Base-by-base conservation (phyloP, 1,140 invertebrate species). In the Magallana ariakensis region DNA sequence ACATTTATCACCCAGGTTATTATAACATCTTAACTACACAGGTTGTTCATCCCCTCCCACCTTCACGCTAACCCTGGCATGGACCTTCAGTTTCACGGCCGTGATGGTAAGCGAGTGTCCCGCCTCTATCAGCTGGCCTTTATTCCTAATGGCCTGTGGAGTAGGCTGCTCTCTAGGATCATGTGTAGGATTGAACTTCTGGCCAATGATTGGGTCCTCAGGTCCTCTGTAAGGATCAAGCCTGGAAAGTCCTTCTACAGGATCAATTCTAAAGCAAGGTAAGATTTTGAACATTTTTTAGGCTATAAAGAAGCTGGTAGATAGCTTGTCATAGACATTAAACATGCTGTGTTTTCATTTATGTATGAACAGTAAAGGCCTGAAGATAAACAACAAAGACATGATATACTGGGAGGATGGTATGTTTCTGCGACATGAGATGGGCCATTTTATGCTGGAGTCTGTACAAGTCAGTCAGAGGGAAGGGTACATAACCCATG, bases 91-190 rank as follows among this genome's bases (percentile, higher is more conserved):
- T 85, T 60, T 13, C 60, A 81, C 2, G 75, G 86, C 15, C 33
- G 66, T 56, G 87, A 81, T 33, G 33, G 80, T 11, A 80, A 90
- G 62, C 86, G 81, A n/a, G 81, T 93, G 10, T 83, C 87, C 13
- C 87, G 93, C 0, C 85, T 95, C 4, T 95, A 95, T 89, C 85
- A 92, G 22, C 97, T 99, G 96, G 98, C 98, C 0, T 99, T 99
- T 94, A 97, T 99, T 93, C 99, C 99, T 0, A 97, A 97, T 88
- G 98, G 99, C 0, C 99, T 99, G 94, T 99, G 98, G 99, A 97
- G 98, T 4, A 95, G 98, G 11, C 95, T 99, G 1, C 97, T 98
- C 19, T 89, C 91, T 13, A 85, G 91, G 7, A 87, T 92, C 57
- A 91, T 92, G 89, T 70, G 86, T 46, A 75, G 88, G 3, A 85